Base-by-base conservation (phyloP, 2,888 invertebrate genomes). In the Itoplectis maculator region DNA sequence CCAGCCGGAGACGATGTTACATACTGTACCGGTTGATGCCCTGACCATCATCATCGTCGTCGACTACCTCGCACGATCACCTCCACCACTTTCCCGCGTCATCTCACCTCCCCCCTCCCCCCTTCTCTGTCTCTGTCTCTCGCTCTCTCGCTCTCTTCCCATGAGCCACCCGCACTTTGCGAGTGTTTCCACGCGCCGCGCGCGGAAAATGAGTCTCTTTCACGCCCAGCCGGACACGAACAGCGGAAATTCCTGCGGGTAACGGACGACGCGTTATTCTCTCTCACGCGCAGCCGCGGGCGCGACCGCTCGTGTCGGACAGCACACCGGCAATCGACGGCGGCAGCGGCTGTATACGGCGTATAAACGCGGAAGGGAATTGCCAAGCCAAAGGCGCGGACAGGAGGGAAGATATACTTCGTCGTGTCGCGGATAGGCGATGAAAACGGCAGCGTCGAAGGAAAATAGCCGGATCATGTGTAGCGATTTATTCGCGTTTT, bases 391-490 rank as follows among this genome's bases (percentile, higher is more conserved):
- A 8, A 9, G 70, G 20, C 15, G 0, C 15, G 20, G 42, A n/a
- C n/a, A n/a, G n/a, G n/a, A 59, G 18, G 42, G 45, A 74, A 73
- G 56, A 70, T 56, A 75, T 56, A 74, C 69, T 65, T 75, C 63
- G 29, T 74, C n/a, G n/a, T 70, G 74, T 56, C 20, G 70, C 37
- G 29, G n/a, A 75, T 49, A 70, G 65, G 74, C 65, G 49, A 79
- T 76, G 76, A 81, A n/a, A 79, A 78, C 75, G 73, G 75, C 68
- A 83, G 79, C 74, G 83, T 84, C 83, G 83, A 83, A 83, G 70
- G 83, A 82, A 81, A 80, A 82, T 82, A 81, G 82, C 76, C 42
- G 82, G 84, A 84, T 84, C 82, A 79, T 54, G 70, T n/a, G n/a
- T n/a, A n/a, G n/a, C n/a, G n/a, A n/a, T n/a, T n/a, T n/a, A n/a